Conservation (phyloP, 2,888 invertebrate genomes). For the Pollenia griseotomentosa region DNA sequence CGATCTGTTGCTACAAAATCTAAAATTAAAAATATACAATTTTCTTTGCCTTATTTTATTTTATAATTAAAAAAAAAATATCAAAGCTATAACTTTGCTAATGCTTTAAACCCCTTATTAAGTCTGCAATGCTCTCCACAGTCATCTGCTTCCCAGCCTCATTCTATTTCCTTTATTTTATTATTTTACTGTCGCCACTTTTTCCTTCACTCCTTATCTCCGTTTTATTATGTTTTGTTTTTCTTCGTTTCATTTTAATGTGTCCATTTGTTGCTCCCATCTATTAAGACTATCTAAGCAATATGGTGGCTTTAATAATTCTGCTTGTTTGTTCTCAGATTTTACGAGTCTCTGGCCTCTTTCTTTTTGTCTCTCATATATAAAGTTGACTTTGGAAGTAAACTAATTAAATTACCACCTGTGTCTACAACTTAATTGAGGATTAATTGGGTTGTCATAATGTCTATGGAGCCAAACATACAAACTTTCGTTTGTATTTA, state of each 20-base stretch:
- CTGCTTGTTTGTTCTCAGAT: slow-evolving; percentile 27
- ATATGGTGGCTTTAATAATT: slow-evolving; percentile 12
- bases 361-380: slow-evolving; percentile 1
- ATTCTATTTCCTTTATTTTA: slow-evolving; percentile 25
- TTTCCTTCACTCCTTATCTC: slow-evolving; percentile 8
- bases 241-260: slow-evolving; percentile 6
- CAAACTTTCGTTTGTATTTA: neutral
- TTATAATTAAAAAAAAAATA: neutral
- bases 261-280: slow-evolving; percentile 21
- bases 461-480: slow-evolving; percentile 28
- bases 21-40: no score
- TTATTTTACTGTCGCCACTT: slow-evolving; percentile 51
- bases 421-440: slow-evolving; percentile 78
- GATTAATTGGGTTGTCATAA: slow-evolving; percentile 76
- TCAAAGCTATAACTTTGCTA: neutral
- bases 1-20: no score
- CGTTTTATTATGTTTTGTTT: slow-evolving; percentile 8
- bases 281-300: neutral
- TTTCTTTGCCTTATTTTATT: no score
- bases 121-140: slow-evolving; percentile 1
- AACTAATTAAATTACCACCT: slow-evolving; percentile 76
- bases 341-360: slow-evolving; percentile 38
- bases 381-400: slow-evolving; percentile 57
- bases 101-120: slow-evolving; percentile 18
- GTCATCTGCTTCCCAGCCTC: neutral